Evolutionary conservation across 2,888 invertebrate species (phyloP).

Genomic region (Ornithoptera priamus): DNA sequence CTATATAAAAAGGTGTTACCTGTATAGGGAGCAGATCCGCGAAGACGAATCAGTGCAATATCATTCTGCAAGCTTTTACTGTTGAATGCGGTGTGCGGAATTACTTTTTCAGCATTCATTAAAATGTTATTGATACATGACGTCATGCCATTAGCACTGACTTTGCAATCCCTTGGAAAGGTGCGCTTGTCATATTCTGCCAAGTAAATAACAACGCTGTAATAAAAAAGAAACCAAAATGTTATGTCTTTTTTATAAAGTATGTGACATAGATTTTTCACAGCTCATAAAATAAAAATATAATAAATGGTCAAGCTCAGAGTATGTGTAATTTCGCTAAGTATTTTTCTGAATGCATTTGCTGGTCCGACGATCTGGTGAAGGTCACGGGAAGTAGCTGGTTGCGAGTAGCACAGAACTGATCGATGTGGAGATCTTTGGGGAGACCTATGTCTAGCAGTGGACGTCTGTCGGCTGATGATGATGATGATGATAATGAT

Average conservation of each 20-base stretch:
- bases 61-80: conserved; percentile 58
- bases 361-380: too few species aligned
- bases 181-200: conserved; percentile 70
- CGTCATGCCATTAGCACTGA: conserved; percentile 26
- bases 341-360: too few species aligned
- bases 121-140: conserved; percentile 61
- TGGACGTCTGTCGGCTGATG: too few species aligned
- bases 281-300: too few species aligned
- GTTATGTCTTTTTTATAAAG: background rate
- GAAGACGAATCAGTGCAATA: conserved; percentile 61
- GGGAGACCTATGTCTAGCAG: too few species aligned
- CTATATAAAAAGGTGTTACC: conserved; percentile 42
- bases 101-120: conserved; percentile 51
- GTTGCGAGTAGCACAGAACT: too few species aligned
- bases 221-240: conserved; percentile 32
- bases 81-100: conserved; percentile 57
- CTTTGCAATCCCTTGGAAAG: conserved; percentile 61
- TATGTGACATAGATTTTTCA: too few species aligned
- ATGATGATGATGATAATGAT: too few species aligned
- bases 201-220: conserved; percentile 58
- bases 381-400: too few species aligned
- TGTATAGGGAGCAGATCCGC: conserved; percentile 57
- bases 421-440: too few species aligned
- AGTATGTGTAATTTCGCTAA: too few species aligned
- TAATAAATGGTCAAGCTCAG: too few species aligned